phyloP scores from a whole-genome alignment of 2,888 invertebrate genomes.

The Coleophora deauratella region DNA sequence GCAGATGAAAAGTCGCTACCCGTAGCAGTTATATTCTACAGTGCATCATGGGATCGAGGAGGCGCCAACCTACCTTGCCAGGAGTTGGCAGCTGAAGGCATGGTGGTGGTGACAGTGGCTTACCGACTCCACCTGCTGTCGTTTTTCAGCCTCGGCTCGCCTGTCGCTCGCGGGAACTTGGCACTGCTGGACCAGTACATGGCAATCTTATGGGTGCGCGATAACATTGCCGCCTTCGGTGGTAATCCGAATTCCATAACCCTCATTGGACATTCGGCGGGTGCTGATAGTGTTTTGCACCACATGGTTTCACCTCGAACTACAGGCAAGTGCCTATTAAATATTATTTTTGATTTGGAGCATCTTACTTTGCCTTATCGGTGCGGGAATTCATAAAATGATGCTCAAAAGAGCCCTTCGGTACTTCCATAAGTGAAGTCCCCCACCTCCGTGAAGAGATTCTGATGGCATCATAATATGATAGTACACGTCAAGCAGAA shows the following conservation, averaged over 20 bases:
- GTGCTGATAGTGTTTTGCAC: conserved; percentile 79
- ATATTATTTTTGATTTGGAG: background rate
- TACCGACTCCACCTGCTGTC: conserved; percentile 82
- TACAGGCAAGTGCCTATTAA: conserved; percentile 66
- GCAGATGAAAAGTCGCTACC: conserved; percentile 73
- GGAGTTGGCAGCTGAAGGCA: conserved; percentile 80
- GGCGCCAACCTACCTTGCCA: conserved; percentile 77
- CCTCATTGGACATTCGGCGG: conserved; percentile 87
- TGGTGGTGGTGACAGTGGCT: conserved; percentile 80
- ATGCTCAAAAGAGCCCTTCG: too few species aligned
- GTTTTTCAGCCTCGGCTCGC: conserved; percentile 74
- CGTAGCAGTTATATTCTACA: conserved; percentile 81
- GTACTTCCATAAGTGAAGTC: too few species aligned
- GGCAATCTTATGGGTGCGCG: conserved; percentile 83
- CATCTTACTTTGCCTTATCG: too few species aligned
- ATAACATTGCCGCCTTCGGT: conserved; percentile 85
- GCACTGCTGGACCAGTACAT: conserved; percentile 90
- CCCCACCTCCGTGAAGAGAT: too few species aligned
- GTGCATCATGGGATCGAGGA: conserved; percentile 72
- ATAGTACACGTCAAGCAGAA: too few species aligned
- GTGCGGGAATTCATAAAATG: too few species aligned
- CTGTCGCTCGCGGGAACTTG: conserved; percentile 83
- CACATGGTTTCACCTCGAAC: conserved; percentile 80
- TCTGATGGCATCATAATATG: too few species aligned
- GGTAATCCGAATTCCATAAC: conserved; percentile 87